phyloP scores from a whole-genome alignment of 92 coral and sea anemone genomes.

The Hydrozoanthus gracilis region DNA sequence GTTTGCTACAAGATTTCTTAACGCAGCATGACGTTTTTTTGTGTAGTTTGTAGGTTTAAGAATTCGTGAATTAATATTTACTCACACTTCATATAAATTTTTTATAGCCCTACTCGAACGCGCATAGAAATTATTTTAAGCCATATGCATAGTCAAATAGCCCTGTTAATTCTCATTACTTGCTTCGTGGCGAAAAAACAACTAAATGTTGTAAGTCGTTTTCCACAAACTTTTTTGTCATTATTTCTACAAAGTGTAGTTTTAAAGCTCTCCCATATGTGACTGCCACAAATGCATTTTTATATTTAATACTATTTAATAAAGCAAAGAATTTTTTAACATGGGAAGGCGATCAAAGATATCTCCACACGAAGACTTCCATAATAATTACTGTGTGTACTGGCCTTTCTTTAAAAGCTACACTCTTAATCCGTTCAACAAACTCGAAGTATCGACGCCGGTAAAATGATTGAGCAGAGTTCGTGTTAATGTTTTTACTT shows the following conservation, averaged over 20 bases:
- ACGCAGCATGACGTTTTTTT: constrained; percentile 10
- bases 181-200: background rate
- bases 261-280: background rate
- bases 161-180: background rate
- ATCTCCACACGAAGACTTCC: background rate
- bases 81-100: background rate
- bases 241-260: background rate
- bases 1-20: background rate
- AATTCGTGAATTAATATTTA: constrained; percentile 17
- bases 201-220: background rate
- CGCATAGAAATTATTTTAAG: background rate
- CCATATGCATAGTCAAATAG: background rate
- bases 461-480: background rate
- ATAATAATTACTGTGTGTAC: background rate
- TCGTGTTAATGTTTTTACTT: background rate
- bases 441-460: background rate
- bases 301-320: background rate
- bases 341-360: background rate
- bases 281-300: background rate
- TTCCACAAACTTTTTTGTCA: background rate
- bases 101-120: constrained; percentile 3
- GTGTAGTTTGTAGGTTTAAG: background rate
- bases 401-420: background rate
- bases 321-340: background rate
- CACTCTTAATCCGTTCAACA: background rate